Base-by-base conservation (phyloP, 1,140 invertebrate genomes). In the Drosophila auraria region DNA sequence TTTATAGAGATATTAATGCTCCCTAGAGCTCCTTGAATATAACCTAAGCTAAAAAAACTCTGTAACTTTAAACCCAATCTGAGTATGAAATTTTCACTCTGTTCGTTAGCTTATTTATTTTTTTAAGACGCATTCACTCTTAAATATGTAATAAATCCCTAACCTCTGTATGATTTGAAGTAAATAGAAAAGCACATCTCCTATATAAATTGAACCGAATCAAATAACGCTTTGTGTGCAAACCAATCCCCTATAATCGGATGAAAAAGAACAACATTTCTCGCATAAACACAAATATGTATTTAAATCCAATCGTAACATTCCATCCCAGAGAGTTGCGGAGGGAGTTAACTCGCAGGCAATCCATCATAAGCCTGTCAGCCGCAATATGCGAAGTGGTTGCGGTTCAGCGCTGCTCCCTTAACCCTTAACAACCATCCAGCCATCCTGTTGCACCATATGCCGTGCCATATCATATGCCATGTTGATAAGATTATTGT, bases 401-500 rank as follows among this genome's bases (percentile, higher is more conserved):
- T 68, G 68, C 64, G 63, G 68, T 56, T 69, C 50, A 54, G 64
- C 33, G 40, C 9, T 36, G 33, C 53, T 65, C 60, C 65, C 60
- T 49, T 47, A 60, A 59, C 57, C 61, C 61, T 56, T 64, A 42
- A 30, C 36, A 40, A 36, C 27, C 57, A 33, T 62, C 20, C 20
- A 33, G 60, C 63, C 49, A 36, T 63, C 63, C 68, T 71, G 68
- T 71, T 71, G 68, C 68, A 53, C 68, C 68, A 69, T 71, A 71
- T 71, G 68, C 62, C 62, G 14, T 30, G 27, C 36, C 60, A 65
- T 66, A 50, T 53, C 65, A 51, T 47, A 50, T 73, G 51, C 38
- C 33, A 42, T 49, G 58, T 47, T 82, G 80, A 81, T 81, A 56
- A 70, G 64, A 81, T 81, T 82, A 81, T 77, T 71, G 72, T 64